These are phyloP conservation scores for Corythornis madagascariensis DNA, from an alignment of 2,113 vertebrate genomes.

Conservation along the genomic window DNA sequence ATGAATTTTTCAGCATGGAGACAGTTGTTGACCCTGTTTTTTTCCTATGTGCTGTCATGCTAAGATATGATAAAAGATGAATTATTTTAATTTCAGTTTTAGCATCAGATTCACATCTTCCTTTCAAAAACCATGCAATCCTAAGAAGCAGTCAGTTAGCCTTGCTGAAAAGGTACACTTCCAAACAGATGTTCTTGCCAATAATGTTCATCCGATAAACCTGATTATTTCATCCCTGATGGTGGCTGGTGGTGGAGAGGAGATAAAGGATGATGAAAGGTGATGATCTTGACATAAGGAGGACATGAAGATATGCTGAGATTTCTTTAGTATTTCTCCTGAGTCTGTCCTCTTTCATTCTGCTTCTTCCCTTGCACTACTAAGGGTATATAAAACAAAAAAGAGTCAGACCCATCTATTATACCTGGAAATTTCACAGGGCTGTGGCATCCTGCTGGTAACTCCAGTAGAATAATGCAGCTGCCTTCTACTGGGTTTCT, in stretches of 20 bases:
- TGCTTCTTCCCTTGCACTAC: not conserved
- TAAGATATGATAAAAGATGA: not conserved
- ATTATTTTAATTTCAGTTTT: conserved; percentile 21
- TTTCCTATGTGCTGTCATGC: not conserved
- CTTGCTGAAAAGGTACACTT: conserved; percentile 7
- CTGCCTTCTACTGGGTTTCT: not conserved
- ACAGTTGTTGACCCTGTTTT: not conserved
- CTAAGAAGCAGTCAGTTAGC: conserved; percentile 17
- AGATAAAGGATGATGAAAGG: not conserved
- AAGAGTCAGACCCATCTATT: not conserved
- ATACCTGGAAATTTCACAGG: not conserved
- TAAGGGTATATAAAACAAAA: not conserved
- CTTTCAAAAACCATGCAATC: conserved; percentile 10
- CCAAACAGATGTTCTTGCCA: conserved; percentile 28
- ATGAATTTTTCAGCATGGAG: not conserved
- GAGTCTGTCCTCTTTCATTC: not conserved
- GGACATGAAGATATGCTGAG: not conserved
- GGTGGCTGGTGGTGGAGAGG: not conserved
- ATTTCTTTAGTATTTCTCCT: conserved; percentile 16
- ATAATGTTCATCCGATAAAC: conserved; percentile 11
- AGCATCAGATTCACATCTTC: not conserved
- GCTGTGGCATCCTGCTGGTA: not conserved
- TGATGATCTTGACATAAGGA: conserved; percentile 4
- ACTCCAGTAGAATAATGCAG: not conserved
- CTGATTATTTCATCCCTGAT: conserved; percentile 2